Base-by-base conservation (phyloP, 2,888 invertebrate genomes). In the Endomychus coccineus region DNA sequence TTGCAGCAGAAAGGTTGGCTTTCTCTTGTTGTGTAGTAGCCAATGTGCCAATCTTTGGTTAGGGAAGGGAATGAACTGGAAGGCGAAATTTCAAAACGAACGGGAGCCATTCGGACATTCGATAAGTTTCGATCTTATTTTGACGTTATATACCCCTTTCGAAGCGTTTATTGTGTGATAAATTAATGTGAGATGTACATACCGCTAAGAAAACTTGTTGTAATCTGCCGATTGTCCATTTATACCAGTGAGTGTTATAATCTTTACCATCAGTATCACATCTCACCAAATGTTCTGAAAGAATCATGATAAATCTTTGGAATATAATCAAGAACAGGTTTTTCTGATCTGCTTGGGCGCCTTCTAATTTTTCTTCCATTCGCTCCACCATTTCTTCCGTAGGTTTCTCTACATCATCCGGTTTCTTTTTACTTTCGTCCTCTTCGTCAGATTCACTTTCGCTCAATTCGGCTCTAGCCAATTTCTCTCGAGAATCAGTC, bases 271-370 rank as follows among this genome's bases (percentile, higher is more conserved):
- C 92, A 1, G 90, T 88, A 67, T 97, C 96, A 62, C 88, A 88
- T 40, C 87, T 74, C 34, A 90, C 88, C 54, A 97, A 75, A 71
- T 97, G 95, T 65, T 97, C 95, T 0, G 94, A 92, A 47, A 98
- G 71, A 52, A 95, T 89, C 86, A 96, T 95, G 50, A 96, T 96
- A 70, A 98, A 97, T 41, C 96, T 78, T 74, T 96, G 95, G 69
- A 96, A 96, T 54, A 96, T 90, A 63, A 96, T 94, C 44, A 96
- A 79, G 67, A 96, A 96, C 44, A 96, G 72, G 59, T 94, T 88
- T 69, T 96, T 96, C 68, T 95, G 94, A 68, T 96, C 94, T 46
- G 90, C 90, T 69, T 94, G 92, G 0, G 91, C 92, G 2, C 86
- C 82, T 66, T 96, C 96, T 39, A 95, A 66, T 41, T 86, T 84